Percentiles rank a stretch among this genome's conserved stretches.
Conservation (phyloP, 1,140 invertebrate genomes). For the Monomorium pharaonis region DNA sequence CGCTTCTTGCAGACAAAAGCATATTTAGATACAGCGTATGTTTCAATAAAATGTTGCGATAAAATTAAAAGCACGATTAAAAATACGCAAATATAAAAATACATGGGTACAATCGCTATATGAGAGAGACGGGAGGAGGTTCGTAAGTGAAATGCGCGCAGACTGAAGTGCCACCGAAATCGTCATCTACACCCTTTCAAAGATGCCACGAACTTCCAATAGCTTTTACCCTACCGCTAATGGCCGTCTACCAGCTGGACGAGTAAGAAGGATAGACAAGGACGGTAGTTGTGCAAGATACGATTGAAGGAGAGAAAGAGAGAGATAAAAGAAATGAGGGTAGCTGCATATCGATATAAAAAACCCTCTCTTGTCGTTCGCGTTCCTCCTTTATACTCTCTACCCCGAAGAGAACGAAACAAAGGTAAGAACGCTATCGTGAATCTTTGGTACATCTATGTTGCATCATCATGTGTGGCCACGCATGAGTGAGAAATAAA, state of each 20-base stretch:
- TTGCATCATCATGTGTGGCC: slow-evolving; percentile 40
- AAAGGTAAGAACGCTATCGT: slow-evolving; percentile 75
- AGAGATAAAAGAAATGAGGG: slow-evolving; percentile 61
- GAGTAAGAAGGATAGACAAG: slow-evolving; percentile 52
- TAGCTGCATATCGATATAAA: slow-evolving; percentile 75
- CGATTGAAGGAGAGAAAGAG: slow-evolving; percentile 45
- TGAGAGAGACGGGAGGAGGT: not conserved
- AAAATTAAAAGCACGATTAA: slow-evolving; percentile 9
- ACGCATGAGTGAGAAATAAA: not conserved
- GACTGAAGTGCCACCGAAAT: slow-evolving; percentile 72
- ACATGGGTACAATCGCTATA: slow-evolving; percentile 35
- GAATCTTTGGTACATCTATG: slow-evolving; percentile 75
- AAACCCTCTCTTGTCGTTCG: slow-evolving; percentile 64
- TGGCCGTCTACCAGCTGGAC: slow-evolving; percentile 78
- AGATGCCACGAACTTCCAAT: slow-evolving; percentile 80
- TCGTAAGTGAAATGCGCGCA: slow-evolving; percentile 64
- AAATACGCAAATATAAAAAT: slow-evolving; percentile 52
- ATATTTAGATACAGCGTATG: not conserved
- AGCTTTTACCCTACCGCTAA: slow-evolving; percentile 82
- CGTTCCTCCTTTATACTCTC: slow-evolving; percentile 78
- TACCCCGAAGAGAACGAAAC: slow-evolving; percentile 79
- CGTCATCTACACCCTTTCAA: slow-evolving; percentile 73
- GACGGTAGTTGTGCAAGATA: slow-evolving; percentile 52
- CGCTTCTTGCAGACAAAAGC: not conserved
- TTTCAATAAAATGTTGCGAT: not conserved